Evolutionary conservation across 2,113 vertebrate genomes (phyloP).

Genomic region (Dendropsophus ebraccatus): DNA sequence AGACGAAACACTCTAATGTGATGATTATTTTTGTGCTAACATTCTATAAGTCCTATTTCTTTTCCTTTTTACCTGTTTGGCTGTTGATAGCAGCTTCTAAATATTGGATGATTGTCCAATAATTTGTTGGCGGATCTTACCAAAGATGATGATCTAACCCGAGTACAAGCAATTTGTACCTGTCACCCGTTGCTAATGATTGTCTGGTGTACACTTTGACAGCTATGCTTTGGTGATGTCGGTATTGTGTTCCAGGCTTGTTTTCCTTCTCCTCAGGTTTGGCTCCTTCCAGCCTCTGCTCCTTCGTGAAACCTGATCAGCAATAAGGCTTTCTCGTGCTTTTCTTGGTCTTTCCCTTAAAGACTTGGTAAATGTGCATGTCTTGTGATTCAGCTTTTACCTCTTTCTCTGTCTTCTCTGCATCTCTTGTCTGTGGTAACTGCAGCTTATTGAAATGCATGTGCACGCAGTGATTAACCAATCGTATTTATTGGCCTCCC

Average conservation of each 20-base stretch:
- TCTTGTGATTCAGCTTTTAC: constrained; percentile 74
- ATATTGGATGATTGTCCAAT: background rate
- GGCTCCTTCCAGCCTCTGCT: constrained; percentile 98
- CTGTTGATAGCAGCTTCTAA: constrained; percentile 2
- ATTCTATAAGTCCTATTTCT: constrained; percentile 11
- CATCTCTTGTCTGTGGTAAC: constrained; percentile 51
- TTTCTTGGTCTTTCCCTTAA: constrained; percentile 99
- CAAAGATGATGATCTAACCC: constrained; percentile 25
- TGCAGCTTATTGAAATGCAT: constrained; percentile 49
- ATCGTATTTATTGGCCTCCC: constrained; percentile 4
- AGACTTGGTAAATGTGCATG: constrained; percentile 96
- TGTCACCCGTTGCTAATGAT: constrained; percentile 25
- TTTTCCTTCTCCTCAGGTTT: constrained; percentile 96
- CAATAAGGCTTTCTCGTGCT: constrained; percentile 98
- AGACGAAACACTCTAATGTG: background rate
- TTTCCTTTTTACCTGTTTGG: constrained; percentile 6
- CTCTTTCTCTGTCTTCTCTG: constrained; percentile 38
- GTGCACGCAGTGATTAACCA: constrained; percentile 34
- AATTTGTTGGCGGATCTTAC: background rate
- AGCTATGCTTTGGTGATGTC: constrained; percentile 72
- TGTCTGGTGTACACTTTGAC: constrained; percentile 69
- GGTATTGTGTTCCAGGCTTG: constrained; percentile 81
- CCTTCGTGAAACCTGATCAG: constrained; percentile 98
- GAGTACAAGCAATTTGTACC: constrained; percentile 24
- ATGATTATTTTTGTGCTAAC: background rate